A percentile compares a stretch with the other conserved stretches of the same genome.
Conservation (phyloP, 1,140 invertebrate species). For the Hycleus phaleratus region DNA sequence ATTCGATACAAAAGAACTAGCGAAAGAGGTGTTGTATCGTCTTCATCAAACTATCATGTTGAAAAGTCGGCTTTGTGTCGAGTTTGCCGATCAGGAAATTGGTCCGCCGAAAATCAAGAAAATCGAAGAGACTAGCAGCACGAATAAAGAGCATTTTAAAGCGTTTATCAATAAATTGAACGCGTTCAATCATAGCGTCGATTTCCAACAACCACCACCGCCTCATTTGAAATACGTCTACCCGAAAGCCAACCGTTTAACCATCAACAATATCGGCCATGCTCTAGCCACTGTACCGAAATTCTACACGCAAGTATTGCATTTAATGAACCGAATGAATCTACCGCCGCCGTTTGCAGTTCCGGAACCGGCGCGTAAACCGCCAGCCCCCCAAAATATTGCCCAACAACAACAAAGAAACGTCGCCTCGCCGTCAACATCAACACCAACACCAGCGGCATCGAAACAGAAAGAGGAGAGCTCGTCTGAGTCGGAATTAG, state of each 20-base stretch:
- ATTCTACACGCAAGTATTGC: slow-evolving; percentile 82
- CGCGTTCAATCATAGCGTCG: slow-evolving; percentile 55
- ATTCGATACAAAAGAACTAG: slow-evolving; percentile 49
- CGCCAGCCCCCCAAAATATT: slow-evolving; percentile 17
- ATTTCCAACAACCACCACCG: slow-evolving; percentile 65
- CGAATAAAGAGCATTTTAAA: slow-evolving; percentile 46
- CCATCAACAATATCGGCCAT: slow-evolving; percentile 71
- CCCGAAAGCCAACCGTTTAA: slow-evolving; percentile 63
- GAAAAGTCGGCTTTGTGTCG: slow-evolving; percentile 51
- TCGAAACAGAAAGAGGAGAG: slow-evolving; percentile 7
- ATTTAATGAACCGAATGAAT: slow-evolving; percentile 96
- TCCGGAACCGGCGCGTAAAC: slow-evolving; percentile 5
- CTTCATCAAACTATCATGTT: slow-evolving; percentile 59
- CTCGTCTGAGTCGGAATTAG: slow-evolving; percentile 68
- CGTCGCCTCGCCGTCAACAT: neutral
- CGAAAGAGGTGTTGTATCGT: slow-evolving; percentile 48
- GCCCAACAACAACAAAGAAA: slow-evolving; percentile 6
- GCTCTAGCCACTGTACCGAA: slow-evolving; percentile 64
- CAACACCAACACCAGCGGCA: neutral
- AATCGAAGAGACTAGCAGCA: slow-evolving; percentile 26
- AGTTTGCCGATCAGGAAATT: slow-evolving; percentile 49
- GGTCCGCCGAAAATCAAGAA: slow-evolving; percentile 27
- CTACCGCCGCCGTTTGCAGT: slow-evolving; percentile 75
- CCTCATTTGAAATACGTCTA: slow-evolving; percentile 66
- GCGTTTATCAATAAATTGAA: slow-evolving; percentile 61